Conservation (phyloP, 2,113 vertebrate genomes). For the Varanus salvator region DNA sequence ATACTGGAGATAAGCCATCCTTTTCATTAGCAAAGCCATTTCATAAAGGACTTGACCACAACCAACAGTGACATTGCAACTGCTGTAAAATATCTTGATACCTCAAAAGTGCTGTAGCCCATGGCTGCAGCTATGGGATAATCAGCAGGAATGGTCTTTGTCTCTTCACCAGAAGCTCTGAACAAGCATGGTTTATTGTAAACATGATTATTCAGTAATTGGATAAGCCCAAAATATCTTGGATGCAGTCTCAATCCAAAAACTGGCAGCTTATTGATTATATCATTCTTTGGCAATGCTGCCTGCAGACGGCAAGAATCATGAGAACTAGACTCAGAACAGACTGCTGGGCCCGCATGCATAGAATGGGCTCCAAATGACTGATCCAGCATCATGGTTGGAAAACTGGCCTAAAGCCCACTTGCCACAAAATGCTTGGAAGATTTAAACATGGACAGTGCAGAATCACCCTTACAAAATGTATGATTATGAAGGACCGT, state of each 20-base stretch:
- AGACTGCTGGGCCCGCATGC: constrained; percentile 67
- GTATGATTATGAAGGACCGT: background rate
- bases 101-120: constrained; percentile 30
- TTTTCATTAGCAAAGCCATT: constrained; percentile 13
- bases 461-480: constrained; percentile 46
- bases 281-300: constrained; percentile 75
- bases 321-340: constrained; percentile 67
- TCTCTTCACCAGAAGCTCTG: constrained; percentile 69
- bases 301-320: constrained; percentile 66
- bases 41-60: constrained; percentile 31
- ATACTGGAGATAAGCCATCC: background rate
- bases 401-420: constrained; percentile 60
- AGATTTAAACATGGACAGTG: constrained; percentile 71
- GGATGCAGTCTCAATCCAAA: constrained; percentile 70
- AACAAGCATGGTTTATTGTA: constrained; percentile 66
- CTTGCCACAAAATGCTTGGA: constrained; percentile 68
- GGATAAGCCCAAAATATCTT: constrained; percentile 76
- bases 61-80: constrained; percentile 19
- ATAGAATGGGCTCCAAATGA: constrained; percentile 64
- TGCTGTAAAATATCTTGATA: background rate
- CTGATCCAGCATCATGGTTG: constrained; percentile 72
- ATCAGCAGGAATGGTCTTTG: constrained; percentile 63
- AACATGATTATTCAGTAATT: constrained; percentile 76
- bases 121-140: constrained; percentile 31
- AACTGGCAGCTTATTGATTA: constrained; percentile 74